Conservation (phyloP, 2,797 vertebrate genomes). For the Lutjanus argentimaculatus region DNA sequence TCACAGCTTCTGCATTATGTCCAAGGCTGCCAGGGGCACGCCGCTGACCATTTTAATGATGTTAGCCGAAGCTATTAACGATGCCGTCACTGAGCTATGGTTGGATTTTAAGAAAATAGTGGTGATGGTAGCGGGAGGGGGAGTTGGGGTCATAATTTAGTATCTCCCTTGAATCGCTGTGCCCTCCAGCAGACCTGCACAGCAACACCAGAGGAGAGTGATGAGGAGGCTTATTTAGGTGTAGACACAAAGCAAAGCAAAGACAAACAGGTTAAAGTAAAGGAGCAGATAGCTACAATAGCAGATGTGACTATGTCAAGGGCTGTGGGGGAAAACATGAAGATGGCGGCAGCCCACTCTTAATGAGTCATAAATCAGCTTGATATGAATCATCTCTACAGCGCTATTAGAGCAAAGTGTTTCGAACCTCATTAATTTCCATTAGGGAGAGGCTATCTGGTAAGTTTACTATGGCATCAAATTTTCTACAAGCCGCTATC, state of each 20-base stretch:
- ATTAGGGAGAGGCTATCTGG: slow-evolving; percentile 71
- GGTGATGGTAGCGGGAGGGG: not conserved
- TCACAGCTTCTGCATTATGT: slow-evolving; percentile 37
- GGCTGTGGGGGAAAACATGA: slow-evolving; percentile 59
- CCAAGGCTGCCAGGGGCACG: slow-evolving; percentile 9
- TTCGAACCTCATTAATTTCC: slow-evolving; percentile 80
- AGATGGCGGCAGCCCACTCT: slow-evolving; percentile 60
- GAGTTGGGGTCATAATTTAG: slow-evolving; percentile 18
- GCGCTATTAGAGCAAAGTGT: slow-evolving; percentile 75
- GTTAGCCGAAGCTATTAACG: slow-evolving; percentile 39
- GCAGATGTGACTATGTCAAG: slow-evolving; percentile 51
- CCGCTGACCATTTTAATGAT: slow-evolving; percentile 52
- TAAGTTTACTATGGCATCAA: slow-evolving; percentile 66
- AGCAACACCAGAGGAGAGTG: slow-evolving; percentile 20
- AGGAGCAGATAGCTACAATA: slow-evolving; percentile 3
- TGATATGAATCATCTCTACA: slow-evolving; percentile 78
- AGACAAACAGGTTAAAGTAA: slow-evolving; percentile 27
- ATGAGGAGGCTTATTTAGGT: slow-evolving; percentile 28
- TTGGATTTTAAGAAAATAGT: slow-evolving; percentile 39
- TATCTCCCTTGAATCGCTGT: slow-evolving; percentile 28
- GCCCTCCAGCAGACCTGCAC: slow-evolving; percentile 23
- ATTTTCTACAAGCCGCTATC: slow-evolving; percentile 46
- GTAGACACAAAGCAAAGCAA: slow-evolving; percentile 26
- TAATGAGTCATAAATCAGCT: slow-evolving; percentile 81
- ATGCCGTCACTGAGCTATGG: slow-evolving; percentile 34